Percentiles rank a stretch among this genome's conserved stretches.
phyloP scores from a whole-genome alignment of 2,797 vertebrate species.

The Chlorospingus flavigularis region DNA sequence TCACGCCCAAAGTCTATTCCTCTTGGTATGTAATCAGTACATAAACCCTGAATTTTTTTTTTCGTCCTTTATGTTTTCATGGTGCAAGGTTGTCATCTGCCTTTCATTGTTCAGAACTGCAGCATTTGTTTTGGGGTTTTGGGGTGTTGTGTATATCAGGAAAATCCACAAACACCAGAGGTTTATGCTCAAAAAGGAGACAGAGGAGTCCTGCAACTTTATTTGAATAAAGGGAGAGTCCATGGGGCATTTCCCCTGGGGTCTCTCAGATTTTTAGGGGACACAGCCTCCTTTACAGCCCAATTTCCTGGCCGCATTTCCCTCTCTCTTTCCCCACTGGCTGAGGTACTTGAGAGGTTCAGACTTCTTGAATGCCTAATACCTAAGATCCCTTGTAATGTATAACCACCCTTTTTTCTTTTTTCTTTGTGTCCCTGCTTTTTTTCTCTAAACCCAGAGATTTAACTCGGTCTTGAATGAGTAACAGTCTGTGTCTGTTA shows the following conservation, averaged over 20 bases:
- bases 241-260: neutral
- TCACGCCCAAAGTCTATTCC: fast-evolving
- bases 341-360: neutral
- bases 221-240: neutral
- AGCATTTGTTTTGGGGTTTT: neutral
- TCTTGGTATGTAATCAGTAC: neutral
- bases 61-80: neutral
- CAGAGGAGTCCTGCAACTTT: neutral
- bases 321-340: neutral
- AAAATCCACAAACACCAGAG: neutral
- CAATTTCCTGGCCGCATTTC: neutral
- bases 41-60: too few species aligned
- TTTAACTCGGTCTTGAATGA: neutral
- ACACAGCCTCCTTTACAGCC: neutral
- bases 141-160: neutral
- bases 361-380: neutral
- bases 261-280: neutral
- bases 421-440: neutral
- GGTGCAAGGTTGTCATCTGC: neutral
- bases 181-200: neutral
- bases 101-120: neutral
- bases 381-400: neutral
- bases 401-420: too few species aligned
- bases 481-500: neutral
- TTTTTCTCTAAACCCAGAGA: neutral